These are phyloP conservation scores for Masticophis lateralis DNA, from an alignment of 2,797 vertebrate genomes.

Conservation along the genomic window DNA sequence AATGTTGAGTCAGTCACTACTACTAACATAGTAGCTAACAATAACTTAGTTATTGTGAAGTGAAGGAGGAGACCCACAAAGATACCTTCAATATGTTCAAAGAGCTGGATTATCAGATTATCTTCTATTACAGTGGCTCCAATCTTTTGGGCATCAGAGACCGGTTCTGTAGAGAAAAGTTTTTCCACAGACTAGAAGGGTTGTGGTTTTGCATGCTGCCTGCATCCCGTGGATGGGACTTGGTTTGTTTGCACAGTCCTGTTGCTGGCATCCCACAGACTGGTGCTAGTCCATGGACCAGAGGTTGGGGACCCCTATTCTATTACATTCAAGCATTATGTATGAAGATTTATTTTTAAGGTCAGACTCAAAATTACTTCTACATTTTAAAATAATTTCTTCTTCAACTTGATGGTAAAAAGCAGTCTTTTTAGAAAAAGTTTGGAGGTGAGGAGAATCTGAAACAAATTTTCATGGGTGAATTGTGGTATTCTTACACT, in stretches of 20 bases:
- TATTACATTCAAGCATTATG: background rate
- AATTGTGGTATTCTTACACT: background rate
- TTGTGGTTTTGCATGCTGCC: too few species aligned
- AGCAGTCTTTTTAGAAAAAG: background rate
- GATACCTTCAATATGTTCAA: background rate
- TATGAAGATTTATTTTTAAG: slow-evolving; percentile 9
- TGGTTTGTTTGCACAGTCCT: too few species aligned
- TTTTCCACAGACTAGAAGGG: too few species aligned
- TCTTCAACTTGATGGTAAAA: background rate
- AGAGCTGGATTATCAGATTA: background rate
- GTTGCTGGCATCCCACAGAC: too few species aligned
- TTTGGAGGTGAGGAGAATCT: background rate
- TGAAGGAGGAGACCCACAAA: background rate
- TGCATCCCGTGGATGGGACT: too few species aligned
- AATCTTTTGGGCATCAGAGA: too few species aligned
- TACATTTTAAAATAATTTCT: background rate
- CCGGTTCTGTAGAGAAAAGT: too few species aligned
- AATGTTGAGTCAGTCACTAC: background rate
- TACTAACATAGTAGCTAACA: background rate
- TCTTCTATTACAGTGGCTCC: background rate
- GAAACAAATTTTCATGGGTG: background rate
- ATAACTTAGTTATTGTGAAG: background rate
- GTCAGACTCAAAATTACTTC: background rate
- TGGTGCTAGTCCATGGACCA: too few species aligned
- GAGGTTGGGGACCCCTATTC: too few species aligned